Percentiles rank a stretch among this genome's conserved stretches.
Evolutionary conservation across 1,140 invertebrate genomes (phyloP).

Genomic region (Zaprionus camerounensis): DNA sequence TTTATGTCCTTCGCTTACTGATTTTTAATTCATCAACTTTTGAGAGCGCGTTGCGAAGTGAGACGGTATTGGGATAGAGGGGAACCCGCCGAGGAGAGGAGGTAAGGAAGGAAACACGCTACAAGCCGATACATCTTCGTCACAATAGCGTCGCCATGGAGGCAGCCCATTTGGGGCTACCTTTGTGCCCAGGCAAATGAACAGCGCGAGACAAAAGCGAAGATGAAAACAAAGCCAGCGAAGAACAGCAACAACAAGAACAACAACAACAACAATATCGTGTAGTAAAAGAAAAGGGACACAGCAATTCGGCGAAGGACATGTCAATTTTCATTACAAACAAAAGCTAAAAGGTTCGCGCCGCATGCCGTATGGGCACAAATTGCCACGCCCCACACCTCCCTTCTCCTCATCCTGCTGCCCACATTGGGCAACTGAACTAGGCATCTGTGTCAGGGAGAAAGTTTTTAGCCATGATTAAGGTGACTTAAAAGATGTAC

Average conservation of each 20-base stretch:
- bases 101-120: conserved; percentile 12
- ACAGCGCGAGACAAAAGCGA: conserved; percentile 69
- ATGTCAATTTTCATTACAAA: conserved; percentile 78
- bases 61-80: too few species aligned
- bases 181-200: conserved; percentile 57
- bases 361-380: conserved; percentile 26
- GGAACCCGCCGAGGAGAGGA: neutral
- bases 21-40: conserved; percentile 72
- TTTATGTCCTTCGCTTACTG: conserved; percentile 48
- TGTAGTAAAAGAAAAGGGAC: conserved; percentile 18
- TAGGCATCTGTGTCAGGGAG: conserved; percentile 29
- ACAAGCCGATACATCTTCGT: conserved; percentile 67
- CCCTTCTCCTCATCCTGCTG: neutral
- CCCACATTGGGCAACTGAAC: neutral
- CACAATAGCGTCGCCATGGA: conserved; percentile 52
- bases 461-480: conserved; percentile 39
- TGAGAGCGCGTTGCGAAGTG: conserved; percentile 32
- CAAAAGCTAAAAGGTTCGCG: conserved; percentile 70
- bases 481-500: conserved; percentile 26
- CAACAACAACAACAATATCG: conserved; percentile 12
- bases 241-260: conserved; percentile 20
- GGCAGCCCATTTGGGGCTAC: conserved; percentile 19
- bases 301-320: conserved; percentile 71
- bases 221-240: conserved; percentile 53
- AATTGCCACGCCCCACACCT: neutral